Percentiles rank a stretch among this genome's conserved stretches.
phyloP scores from a whole-genome alignment of 1,140 invertebrate species.

The Centruroides vittatus region DNA sequence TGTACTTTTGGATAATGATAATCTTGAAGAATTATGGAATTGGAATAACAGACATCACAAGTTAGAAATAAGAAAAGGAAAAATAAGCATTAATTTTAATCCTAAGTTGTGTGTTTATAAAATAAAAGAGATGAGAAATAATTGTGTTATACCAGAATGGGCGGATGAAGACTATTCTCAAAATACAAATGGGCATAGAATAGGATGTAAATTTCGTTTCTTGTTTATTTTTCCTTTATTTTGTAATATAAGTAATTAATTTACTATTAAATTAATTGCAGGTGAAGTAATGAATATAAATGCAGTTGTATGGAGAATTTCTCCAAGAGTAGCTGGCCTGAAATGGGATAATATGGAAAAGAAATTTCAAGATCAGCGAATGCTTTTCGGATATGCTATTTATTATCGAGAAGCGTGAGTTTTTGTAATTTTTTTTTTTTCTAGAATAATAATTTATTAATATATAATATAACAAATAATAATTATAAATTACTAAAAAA shows the following conservation, averaged over 20 bases:
- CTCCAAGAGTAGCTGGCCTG: conserved; percentile 17
- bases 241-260: neutral
- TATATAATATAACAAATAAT: too few species aligned
- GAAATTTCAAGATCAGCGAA: conserved; percentile 44
- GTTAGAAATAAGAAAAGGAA: conserved; percentile 38
- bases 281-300: conserved; percentile 46
- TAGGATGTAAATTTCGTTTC: conserved; percentile 49
- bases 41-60: conserved; percentile 40
- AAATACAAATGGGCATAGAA: conserved; percentile 76
- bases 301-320: conserved; percentile 31
- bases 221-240: neutral
- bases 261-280: conserved; percentile 13
- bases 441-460: too few species aligned
- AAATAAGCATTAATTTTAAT: conserved; percentile 84
- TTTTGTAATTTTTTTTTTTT: too few species aligned
- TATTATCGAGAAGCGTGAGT: conserved; percentile 52
- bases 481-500: too few species aligned
- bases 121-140: conserved; percentile 46
- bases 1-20: conserved; percentile 73
- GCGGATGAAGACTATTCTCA: conserved; percentile 59
- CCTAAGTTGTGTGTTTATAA: conserved; percentile 73
- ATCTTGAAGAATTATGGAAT: conserved; percentile 78
- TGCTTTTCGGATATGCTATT: conserved; percentile 65
- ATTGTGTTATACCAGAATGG: conserved; percentile 29
- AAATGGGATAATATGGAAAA: conserved; percentile 52